Conservation (phyloP, 2,888 invertebrate genomes). For the Vanessa cardui region DNA sequence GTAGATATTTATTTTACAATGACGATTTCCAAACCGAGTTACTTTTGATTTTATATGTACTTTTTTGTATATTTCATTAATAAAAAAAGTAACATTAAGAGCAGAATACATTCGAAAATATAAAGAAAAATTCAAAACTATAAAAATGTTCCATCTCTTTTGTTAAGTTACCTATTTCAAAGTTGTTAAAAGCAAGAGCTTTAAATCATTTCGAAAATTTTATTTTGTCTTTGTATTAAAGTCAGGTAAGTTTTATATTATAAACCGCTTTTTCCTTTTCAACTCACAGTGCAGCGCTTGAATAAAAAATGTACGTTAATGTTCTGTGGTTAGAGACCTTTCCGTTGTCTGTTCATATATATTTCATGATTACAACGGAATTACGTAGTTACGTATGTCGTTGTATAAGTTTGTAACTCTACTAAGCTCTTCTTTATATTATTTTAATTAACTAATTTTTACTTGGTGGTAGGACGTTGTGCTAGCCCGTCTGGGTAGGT, state of each 20-base stretch:
- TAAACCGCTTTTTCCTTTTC: constrained; percentile 3
- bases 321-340: constrained; percentile 31
- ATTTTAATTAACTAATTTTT: no score
- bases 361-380: constrained; percentile 25
- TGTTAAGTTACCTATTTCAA: no score
- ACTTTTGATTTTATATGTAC: no score
- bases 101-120: no score
- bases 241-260: constrained; percentile 10
- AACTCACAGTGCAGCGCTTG: constrained; percentile 9
- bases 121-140: no score
- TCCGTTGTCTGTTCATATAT: constrained; percentile 32
- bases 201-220: not conserved
- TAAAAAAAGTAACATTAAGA: no score
- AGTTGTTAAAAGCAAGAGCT: not conserved
- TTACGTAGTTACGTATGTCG: not conserved
- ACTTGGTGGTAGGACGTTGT: no score
- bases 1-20: no score
- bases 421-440: not conserved
- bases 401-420: not conserved
- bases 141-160: no score
- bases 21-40: no score
- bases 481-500: no score
- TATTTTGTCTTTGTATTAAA: not conserved
- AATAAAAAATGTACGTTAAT: constrained; percentile 35
- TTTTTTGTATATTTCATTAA: no score